Evolutionary conservation across 2,113 vertebrate genomes (phyloP).

Genomic region (Plecturocebus donacophilus): DNA sequence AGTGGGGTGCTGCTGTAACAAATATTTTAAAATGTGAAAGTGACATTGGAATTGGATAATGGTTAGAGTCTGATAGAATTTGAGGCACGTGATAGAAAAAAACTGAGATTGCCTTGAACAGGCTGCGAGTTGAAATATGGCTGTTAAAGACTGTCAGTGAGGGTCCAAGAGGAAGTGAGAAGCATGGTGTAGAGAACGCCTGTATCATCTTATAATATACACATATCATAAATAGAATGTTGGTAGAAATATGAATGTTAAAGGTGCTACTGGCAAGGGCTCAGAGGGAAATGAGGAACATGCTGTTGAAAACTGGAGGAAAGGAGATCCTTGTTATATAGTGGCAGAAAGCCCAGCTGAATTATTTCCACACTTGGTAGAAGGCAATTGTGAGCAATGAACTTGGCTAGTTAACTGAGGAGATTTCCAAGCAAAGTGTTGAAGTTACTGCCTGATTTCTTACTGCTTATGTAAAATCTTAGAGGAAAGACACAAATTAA

Average conservation of each 20-base stretch:
- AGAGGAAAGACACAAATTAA: slow-evolving; percentile 30
- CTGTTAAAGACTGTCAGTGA: not conserved
- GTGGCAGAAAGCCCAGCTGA: not conserved
- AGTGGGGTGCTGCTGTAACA: not conserved
- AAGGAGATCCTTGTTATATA: not conserved
- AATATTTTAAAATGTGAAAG: not conserved
- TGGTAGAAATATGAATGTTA: not conserved
- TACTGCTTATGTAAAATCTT: not conserved
- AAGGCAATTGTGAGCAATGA: slow-evolving; percentile 13
- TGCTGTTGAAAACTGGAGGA: not conserved
- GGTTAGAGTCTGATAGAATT: not conserved
- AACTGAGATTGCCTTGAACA: slow-evolving; percentile 3
- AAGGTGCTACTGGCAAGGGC: not conserved
- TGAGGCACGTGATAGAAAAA: not conserved
- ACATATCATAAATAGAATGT: not conserved
- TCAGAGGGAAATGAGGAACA: not conserved
- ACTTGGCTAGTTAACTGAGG: slow-evolving; percentile 14
- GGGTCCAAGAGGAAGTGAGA: not conserved
- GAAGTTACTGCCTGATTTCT: not conserved
- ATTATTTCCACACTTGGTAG: not conserved
- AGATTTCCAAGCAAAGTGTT: slow-evolving; percentile 27
- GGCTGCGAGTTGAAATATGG: not conserved
- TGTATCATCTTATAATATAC: not conserved
- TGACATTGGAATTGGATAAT: not conserved
- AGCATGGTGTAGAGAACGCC: not conserved